A percentile compares a stretch with the other conserved stretches of the same genome.
These are phyloP conservation scores for Odontocolon sp. DNA, from an alignment of 2,888 invertebrate species.

Conservation along the genomic window DNA sequence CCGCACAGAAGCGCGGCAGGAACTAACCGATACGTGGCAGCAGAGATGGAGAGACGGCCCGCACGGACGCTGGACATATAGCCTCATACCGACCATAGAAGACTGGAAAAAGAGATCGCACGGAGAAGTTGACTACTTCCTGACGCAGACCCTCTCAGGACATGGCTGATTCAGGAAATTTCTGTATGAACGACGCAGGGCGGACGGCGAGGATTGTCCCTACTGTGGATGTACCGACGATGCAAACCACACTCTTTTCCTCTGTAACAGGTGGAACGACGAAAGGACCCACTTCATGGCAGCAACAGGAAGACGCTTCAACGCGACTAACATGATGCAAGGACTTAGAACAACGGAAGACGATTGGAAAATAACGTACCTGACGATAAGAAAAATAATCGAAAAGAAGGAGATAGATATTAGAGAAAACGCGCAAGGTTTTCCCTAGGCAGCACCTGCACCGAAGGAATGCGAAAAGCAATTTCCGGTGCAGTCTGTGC, in stretches of 20 bases:
- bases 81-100: background rate
- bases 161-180: slow-evolving; percentile 23
- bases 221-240: slow-evolving; percentile 4
- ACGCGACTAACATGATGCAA: background rate
- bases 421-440: background rate
- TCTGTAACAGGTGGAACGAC: background rate
- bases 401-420: background rate
- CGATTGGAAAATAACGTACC: background rate
- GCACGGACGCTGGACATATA: slow-evolving; percentile 71
- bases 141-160: slow-evolving; percentile 34
- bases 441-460: background rate
- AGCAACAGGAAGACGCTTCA: background rate
- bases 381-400: background rate
- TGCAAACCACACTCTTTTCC: background rate
- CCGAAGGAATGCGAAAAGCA: background rate
- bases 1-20: slow-evolving; percentile 5
- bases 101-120: background rate
- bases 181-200: slow-evolving; percentile 62
- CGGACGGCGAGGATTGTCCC: background rate
- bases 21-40: slow-evolving; percentile 1
- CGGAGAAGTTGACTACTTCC: slow-evolving; percentile 33
- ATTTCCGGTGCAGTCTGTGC: background rate
- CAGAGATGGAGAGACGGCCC: slow-evolving; percentile 66
- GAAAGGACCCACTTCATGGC: background rate
- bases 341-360: slow-evolving; percentile 5